Evolutionary conservation across 1,140 invertebrate species (phyloP), one percentile per base, ranked within the genome.

Genomic region (Bombus pyrosoma): DNA sequence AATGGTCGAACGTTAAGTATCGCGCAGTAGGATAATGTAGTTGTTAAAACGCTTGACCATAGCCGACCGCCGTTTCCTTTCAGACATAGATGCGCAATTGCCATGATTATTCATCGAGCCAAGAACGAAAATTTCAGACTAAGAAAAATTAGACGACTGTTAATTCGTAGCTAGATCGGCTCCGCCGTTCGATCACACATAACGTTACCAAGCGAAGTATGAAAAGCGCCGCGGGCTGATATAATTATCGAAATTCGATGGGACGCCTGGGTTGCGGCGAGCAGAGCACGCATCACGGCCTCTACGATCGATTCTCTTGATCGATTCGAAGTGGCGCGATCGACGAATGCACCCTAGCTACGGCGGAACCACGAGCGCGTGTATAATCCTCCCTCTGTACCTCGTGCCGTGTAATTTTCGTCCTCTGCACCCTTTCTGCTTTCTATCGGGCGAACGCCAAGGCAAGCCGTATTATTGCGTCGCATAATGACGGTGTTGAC

Each of bases 381-480:
- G 47, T 15, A 47, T 89, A 89, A 90, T 89, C 85, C 73, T 76
- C 32, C 53, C 59, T 62, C 53, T 53, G 72, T 64, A 75, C 41
- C 28, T 64, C 66, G 73, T 71, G 85, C 68, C 53, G 62, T 89
- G 81, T 87, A 90, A 90, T 90, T 90, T 85, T 85, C 89, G 37
- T 74, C 32, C 79, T 79, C 66, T 64, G 75, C 37, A 4, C 28
- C 41, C 28, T 32, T 32, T 39, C 25, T 10, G 13, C 34, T 72
- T 34, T 37, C 8, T 4, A 25, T 37, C 53, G 13, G 12, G 1
- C 12, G 47, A 15, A 4, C 39, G 12, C 39, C 72, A 39, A 41
- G 37, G 78, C 71, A 76, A 66, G 69, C 75, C 71, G 76, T 90
- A 85, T 90, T 90, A 90, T 90, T 90, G 83, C 82, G 74, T 82